Evolutionary conservation across 2,113 vertebrate genomes (phyloP).

Genomic region (Pandion haliaetus): DNA sequence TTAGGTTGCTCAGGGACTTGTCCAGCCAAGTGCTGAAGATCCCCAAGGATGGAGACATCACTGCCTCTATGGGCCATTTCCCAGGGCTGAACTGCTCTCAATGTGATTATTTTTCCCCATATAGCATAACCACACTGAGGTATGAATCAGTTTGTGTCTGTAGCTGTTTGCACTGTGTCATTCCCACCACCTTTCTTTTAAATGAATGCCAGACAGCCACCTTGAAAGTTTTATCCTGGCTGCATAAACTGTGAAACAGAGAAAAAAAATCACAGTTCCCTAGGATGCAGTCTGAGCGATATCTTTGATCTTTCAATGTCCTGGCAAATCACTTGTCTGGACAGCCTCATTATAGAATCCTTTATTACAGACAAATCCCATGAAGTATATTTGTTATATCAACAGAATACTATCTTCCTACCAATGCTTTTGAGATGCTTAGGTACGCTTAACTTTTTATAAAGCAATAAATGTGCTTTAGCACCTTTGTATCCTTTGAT

Average conservation of each 20-base stretch:
- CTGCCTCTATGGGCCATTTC: neutral
- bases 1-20: neutral
- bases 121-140: neutral
- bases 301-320: neutral
- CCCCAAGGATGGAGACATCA: too few species aligned
- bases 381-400: neutral
- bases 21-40: neutral
- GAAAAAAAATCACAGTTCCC: neutral
- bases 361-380: neutral
- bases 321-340: neutral
- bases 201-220: neutral
- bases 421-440: neutral
- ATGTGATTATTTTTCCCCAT: neutral
- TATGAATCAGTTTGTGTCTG: neutral
- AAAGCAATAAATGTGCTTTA: neutral
- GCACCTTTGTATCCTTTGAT: neutral
- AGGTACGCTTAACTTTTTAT: neutral
- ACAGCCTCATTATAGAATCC: neutral
- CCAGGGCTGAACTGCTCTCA: neutral
- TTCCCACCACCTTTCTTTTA: neutral
- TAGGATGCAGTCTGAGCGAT: neutral
- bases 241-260: neutral
- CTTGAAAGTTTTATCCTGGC: neutral
- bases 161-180: neutral
- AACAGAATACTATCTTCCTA: neutral